Evolutionary conservation across 2,113 vertebrate species (phyloP).

Genomic region (Epinephelus cyanopodus): DNA sequence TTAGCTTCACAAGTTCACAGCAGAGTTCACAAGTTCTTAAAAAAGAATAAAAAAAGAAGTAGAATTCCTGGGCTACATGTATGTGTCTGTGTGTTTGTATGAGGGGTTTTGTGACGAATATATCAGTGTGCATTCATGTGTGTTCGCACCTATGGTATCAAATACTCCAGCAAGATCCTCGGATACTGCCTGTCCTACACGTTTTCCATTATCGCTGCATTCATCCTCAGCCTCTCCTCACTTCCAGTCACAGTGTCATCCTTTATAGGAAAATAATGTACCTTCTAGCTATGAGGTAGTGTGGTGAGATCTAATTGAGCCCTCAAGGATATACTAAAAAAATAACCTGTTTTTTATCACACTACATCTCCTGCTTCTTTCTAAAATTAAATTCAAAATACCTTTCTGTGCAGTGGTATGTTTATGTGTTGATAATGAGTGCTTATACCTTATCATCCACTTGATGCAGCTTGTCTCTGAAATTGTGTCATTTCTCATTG

Average conservation of each 20-base stretch:
- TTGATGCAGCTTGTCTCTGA: background rate
- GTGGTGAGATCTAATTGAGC: background rate
- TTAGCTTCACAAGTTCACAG: background rate
- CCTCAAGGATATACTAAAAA: background rate
- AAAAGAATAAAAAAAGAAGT: background rate
- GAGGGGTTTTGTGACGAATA: background rate
- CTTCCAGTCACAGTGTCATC: background rate
- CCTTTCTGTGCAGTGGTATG: background rate
- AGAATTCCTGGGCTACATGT: background rate
- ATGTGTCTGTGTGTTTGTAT: background rate
- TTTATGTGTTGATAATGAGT: too few species aligned
- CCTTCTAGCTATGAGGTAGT: background rate
- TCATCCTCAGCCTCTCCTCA: conserved; percentile 18
- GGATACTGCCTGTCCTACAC: conserved; percentile 3
- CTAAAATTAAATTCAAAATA: background rate
- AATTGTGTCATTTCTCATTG: too few species aligned
- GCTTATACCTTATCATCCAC: too few species aligned
- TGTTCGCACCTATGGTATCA: background rate
- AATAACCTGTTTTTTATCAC: background rate
- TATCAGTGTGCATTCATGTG: too few species aligned
- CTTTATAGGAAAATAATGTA: background rate
- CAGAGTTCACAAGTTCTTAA: background rate
- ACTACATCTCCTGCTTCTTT: background rate
- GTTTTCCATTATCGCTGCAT: conserved; percentile 40
- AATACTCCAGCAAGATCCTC: background rate